Base-by-base conservation (phyloP, 2,888 invertebrate species). In the Pseudococcus viburni region DNA sequence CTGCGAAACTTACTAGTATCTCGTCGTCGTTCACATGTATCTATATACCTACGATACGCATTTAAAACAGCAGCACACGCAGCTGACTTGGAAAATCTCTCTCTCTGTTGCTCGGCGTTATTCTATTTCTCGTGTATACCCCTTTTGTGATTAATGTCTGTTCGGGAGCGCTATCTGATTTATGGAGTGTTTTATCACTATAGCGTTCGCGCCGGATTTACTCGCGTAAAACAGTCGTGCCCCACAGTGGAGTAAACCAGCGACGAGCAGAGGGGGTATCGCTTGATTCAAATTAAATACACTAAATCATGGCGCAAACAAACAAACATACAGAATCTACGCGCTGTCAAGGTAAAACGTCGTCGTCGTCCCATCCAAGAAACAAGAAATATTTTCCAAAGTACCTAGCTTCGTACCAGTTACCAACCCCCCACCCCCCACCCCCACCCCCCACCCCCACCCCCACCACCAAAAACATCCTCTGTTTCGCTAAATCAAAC, bases 81-180 rank as follows among this genome's bases (percentile, higher is more conserved):
- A 73, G 68, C 33, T 73, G 68, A 73, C 68, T 73, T 73, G 26
- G 80, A 80, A 80, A 80, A 80, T 80, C 42, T 42, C 80, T 39
- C 12, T 39, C 77, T 39, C 39, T 22, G 19, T n/a, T 19, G 7
- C 55, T 64, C 17, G 15, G 1, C 55, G 51, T 59, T 59, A 59
- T 59, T 59, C 59, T 59, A 19, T 59, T 59, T 19, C 19, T 59
- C 59, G 59, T 59, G 19, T 39, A n/a, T 80, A 39, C 39, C 80
- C 80, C 80, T 86, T 86, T 64, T 64, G 86, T 86, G 86, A 86
- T 86, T 86, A 86, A 86, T 86, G 86, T 86, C 64, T 64, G 86
- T 86, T 86, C 86, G 68, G 86, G 64, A 86, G 86, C 86, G 86
- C 86, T 86, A 86, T 86, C 86, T 86, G 86, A 86, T 86, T 86